phyloP scores from a whole-genome alignment of 2,113 vertebrate genomes.

The Meleagris gallopavo region DNA sequence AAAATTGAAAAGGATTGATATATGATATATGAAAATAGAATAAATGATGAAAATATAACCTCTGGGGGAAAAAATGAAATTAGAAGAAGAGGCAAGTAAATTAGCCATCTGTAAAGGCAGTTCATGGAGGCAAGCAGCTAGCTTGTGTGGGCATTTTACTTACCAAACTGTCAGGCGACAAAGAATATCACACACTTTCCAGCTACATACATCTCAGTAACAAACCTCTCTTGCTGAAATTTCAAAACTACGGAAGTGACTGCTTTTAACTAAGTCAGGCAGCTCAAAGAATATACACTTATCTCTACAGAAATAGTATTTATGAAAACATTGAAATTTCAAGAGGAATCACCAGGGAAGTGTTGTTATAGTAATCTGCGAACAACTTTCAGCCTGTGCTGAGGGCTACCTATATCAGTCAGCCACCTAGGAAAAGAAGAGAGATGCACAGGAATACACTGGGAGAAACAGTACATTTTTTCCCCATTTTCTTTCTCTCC shows the following conservation, averaged over 20 bases:
- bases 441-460: background rate
- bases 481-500: background rate
- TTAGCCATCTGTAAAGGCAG: background rate
- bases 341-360: background rate
- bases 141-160: background rate
- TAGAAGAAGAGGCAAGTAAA: background rate
- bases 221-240: background rate
- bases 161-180: background rate
- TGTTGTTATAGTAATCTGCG: background rate
- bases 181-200: background rate
- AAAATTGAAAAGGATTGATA: background rate
- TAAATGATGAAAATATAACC: background rate
- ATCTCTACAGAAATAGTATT: background rate
- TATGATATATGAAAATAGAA: background rate
- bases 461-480: background rate
- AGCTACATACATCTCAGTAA: background rate
- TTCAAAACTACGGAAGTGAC: background rate
- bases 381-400: background rate
- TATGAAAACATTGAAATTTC: background rate
- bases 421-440: background rate
- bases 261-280: background rate
- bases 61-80: background rate
- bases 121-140: background rate
- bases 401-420: background rate
- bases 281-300: background rate